Evolutionary conservation across 2,113 vertebrate species (phyloP).

Genomic region (Chionodraco myersi): DNA sequence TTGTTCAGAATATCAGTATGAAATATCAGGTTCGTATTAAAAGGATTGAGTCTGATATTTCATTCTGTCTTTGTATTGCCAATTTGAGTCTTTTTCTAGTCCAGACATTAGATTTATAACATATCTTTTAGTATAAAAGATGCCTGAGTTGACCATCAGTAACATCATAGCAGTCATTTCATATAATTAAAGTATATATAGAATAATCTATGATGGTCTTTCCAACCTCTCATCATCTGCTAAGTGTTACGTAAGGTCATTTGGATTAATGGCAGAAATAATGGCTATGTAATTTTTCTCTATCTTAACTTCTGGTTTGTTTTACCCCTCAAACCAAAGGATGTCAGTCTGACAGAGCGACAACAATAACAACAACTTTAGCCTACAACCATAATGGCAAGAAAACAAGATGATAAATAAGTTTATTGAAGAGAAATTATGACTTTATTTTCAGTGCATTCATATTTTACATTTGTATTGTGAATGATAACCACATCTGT

Average conservation of each 20-base stretch:
- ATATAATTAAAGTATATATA: slow-evolving; percentile 23
- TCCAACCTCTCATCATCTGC: slow-evolving; percentile 29
- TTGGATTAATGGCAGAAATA: slow-evolving; percentile 29
- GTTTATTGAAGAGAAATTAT: slow-evolving; percentile 10
- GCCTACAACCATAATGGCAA: slow-evolving; percentile 1
- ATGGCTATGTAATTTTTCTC: slow-evolving; percentile 28
- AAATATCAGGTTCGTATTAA: background rate
- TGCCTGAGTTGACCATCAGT: background rate
- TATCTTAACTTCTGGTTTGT: slow-evolving; percentile 51
- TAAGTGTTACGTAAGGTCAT: slow-evolving; percentile 22
- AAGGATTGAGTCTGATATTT: background rate
- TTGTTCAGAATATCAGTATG: too few species aligned
- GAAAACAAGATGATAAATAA: slow-evolving; percentile 22
- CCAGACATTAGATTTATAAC: background rate
- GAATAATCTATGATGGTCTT: slow-evolving; percentile 43
- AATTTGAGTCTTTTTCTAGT: slow-evolving; percentile 11
- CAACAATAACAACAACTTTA: slow-evolving; percentile 13
- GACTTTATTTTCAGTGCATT: slow-evolving; percentile 40
- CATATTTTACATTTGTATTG: slow-evolving; percentile 29
- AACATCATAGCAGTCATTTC: slow-evolving; percentile 31
- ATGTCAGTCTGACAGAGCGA: slow-evolving; percentile 23
- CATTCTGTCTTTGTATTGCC: background rate
- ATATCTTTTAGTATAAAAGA: background rate
- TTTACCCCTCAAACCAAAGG: slow-evolving; percentile 30
- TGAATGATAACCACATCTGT: slow-evolving; percentile 59